Percentiles rank a stretch among this genome's conserved stretches.
phyloP scores from a whole-genome alignment of 23 tunicate genomes.

The Halocynthia roretzi region DNA sequence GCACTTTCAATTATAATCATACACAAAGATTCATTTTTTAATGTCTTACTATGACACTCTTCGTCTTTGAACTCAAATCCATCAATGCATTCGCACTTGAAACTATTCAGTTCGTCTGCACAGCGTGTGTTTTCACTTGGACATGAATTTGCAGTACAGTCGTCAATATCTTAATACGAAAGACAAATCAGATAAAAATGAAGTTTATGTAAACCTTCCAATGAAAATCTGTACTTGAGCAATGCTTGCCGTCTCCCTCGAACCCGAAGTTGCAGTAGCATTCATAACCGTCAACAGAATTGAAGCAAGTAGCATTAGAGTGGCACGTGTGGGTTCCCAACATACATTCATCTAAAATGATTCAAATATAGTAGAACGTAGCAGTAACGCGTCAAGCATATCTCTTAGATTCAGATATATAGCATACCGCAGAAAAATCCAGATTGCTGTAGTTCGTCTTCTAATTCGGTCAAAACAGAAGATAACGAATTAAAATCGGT shows the following conservation, averaged over 20 bases:
- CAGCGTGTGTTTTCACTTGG: not conserved
- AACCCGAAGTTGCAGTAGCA: slow-evolving; percentile 17
- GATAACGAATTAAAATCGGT: slow-evolving; percentile 19
- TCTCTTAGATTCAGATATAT: too few species aligned
- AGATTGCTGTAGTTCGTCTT: not conserved
- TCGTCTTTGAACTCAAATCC: not conserved
- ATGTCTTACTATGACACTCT: not conserved
- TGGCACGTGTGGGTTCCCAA: slow-evolving; percentile 17
- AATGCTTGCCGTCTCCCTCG: slow-evolving; percentile 1
- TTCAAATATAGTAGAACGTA: not conserved
- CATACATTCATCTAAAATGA: slow-evolving; percentile 12
- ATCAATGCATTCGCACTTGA: slow-evolving; percentile 6
- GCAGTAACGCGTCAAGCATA: not conserved
- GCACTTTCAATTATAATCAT: too few species aligned
- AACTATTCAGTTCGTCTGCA: not conserved
- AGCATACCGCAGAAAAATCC: slow-evolving; percentile 24
- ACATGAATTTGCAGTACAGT: slow-evolving; percentile 10
- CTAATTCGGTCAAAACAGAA: not conserved
- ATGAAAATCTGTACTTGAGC: too few species aligned
- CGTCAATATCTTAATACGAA: not conserved
- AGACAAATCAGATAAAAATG: not conserved
- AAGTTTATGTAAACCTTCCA: too few species aligned
- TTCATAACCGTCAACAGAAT: not conserved
- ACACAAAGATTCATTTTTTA: too few species aligned
- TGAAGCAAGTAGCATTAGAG: slow-evolving; percentile 8